Evolutionary conservation across 2,888 invertebrate species (phyloP).

Genomic region (Volucella bombylans): DNA sequence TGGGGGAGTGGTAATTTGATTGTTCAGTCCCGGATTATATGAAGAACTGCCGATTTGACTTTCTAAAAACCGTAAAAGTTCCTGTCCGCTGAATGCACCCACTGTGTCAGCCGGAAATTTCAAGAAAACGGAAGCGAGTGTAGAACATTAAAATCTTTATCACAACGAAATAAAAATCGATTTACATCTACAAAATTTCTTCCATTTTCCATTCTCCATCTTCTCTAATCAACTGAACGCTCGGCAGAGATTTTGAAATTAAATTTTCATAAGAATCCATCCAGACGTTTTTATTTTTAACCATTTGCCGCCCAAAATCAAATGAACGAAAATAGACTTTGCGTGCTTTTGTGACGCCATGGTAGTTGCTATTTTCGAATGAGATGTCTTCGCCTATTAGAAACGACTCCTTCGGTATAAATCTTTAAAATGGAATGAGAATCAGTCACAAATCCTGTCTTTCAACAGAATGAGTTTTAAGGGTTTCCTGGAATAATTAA

Average conservation of each 20-base stretch:
- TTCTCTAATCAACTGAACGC: neutral
- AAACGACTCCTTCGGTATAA: slow-evolving; percentile 7
- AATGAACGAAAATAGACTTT: slow-evolving; percentile 17
- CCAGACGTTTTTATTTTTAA: neutral
- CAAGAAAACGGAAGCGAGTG: slow-evolving; percentile 28
- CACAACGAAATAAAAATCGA: slow-evolving; percentile 49
- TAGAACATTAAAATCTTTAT: slow-evolving; percentile 41
- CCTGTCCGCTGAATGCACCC: slow-evolving; percentile 24
- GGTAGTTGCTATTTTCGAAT: slow-evolving; percentile 5
- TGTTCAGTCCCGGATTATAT: no score
- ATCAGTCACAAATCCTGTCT: neutral
- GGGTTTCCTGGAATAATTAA: slow-evolving; percentile 20
- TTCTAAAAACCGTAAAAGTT: neutral
- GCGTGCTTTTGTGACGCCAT: slow-evolving; percentile 48
- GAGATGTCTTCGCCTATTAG: slow-evolving; percentile 32
- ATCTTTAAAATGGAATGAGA: neutral
- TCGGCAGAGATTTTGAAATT: slow-evolving; percentile 25
- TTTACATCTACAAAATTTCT: slow-evolving; percentile 26
- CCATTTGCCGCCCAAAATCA: neutral
- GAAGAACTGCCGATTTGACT: no score
- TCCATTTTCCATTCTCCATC: slow-evolving; percentile 4
- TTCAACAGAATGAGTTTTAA: neutral
- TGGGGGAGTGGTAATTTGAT: no score
- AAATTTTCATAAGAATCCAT: slow-evolving; percentile 47
- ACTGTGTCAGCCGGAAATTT: slow-evolving; percentile 30